Conservation (phyloP, 1,140 invertebrate species). For the Halictus rubicundus region DNA sequence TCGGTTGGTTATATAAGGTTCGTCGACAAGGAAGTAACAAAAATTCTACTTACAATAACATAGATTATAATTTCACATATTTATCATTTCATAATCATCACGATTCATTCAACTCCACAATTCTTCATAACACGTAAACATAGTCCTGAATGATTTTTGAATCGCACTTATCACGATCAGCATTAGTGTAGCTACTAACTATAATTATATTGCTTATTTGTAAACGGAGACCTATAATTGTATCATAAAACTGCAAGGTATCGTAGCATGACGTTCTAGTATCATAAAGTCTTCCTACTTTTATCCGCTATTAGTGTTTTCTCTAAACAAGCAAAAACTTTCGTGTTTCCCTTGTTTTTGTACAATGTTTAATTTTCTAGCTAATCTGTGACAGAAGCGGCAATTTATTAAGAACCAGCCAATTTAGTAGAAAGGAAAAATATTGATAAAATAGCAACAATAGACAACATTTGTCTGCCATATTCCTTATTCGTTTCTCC, state of each 20-base stretch:
- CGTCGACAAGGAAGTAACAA: background rate
- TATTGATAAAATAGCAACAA: no score
- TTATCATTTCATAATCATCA: background rate
- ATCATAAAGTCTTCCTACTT: background rate
- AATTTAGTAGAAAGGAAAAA: no score
- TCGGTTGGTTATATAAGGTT: constrained; percentile 54
- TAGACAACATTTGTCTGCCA: no score
- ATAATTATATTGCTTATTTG: background rate
- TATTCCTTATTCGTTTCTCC: no score
- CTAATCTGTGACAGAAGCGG: no score
- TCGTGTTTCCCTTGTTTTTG: background rate
- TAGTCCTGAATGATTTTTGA: background rate
- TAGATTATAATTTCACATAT: background rate
- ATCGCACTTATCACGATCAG: background rate
- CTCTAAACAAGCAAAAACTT: background rate
- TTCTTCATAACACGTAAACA: background rate
- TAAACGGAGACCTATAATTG: background rate
- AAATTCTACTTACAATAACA: background rate
- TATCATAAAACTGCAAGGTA: background rate
- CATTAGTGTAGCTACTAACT: background rate
- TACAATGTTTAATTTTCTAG: background rate
- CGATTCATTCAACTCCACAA: background rate
- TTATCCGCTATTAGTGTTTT: background rate
- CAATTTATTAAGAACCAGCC: no score
- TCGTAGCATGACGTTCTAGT: background rate